Evolutionary conservation across 2,888 invertebrate species (phyloP), one percentile per base, ranked within the genome.

Genomic region (Fissipunctia ypsillon): DNA sequence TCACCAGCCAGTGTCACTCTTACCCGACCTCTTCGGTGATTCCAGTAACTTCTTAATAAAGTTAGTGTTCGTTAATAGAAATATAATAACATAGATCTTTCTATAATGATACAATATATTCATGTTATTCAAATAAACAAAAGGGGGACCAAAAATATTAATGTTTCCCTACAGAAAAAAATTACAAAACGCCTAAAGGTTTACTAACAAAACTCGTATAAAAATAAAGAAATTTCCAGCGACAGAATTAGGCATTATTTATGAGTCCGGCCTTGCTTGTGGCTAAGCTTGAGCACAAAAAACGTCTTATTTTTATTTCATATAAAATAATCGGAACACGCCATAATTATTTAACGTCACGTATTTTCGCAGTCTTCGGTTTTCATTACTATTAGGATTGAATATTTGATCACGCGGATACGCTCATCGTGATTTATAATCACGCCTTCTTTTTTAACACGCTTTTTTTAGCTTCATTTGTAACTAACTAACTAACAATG

Each of bases 241-340:
- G 80, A 68, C 66, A 73, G 76, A 80, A 82, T 84, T 78, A 85
- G 70, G 69, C 43, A 74, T 76, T 79, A 87, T 87, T 85, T 87
- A 85, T 87, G 76, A 82, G 76, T 0, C 6, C 56, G 71, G 45
- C 73, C 71, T 73, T 43, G 65, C 75, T 72, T 38, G 43, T 61
- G 67, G 77, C 71, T 84, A 69, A 75, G 48, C 59, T 74, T 60
- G 19, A 63, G 60, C 22, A 70, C 45, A 78, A 78, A 80, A 76
- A 82, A 60, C 52, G 28, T 54, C 68, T 14, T 78, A 82, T 76
- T 80, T 84, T 77, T 72, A 68, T 70, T 70, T 61, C 52, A 73
- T 35, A 78, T 41, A 74, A 72, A 77, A 71, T 81, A 80, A 86
- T 78, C 59, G 78, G 52, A 54, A 25, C 25, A 52, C 25, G 73